A percentile compares a stretch with the other conserved stretches of the same genome.
These are phyloP conservation scores for Scatophagus argus DNA, from an alignment of 2,113 vertebrate genomes.

Conservation along the genomic window DNA sequence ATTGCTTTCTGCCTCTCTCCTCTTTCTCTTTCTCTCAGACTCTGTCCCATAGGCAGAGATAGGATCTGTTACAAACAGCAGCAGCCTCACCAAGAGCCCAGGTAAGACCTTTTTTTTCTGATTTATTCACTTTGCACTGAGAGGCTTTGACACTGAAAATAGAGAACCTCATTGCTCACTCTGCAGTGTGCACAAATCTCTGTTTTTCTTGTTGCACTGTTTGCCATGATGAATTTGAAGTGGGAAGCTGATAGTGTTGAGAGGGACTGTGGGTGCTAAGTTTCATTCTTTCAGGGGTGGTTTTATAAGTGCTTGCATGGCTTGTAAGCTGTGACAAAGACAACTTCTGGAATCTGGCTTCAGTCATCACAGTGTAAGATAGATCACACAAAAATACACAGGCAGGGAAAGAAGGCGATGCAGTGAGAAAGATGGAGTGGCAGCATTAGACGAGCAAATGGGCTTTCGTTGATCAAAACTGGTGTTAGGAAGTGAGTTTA, in stretches of 20 bases:
- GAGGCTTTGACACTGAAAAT: not conserved
- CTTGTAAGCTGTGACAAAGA: slow-evolving; percentile 35
- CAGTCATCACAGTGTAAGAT: slow-evolving; percentile 1
- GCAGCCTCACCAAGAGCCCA: slow-evolving; percentile 61
- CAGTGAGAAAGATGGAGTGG: not conserved
- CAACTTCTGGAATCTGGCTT: slow-evolving; percentile 65
- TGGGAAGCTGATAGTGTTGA: slow-evolving; percentile 22
- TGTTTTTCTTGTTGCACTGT: slow-evolving; percentile 35
- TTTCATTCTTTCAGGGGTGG: slow-evolving; percentile 21
- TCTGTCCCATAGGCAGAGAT: slow-evolving; percentile 63
- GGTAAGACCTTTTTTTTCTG: slow-evolving; percentile 69
- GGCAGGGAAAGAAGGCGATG: not conserved
- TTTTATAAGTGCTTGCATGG: slow-evolving; percentile 47
- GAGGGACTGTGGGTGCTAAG: slow-evolving; percentile 43
- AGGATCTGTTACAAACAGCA: slow-evolving; percentile 73
- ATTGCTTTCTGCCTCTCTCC: slow-evolving; percentile 12
- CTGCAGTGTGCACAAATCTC: slow-evolving; percentile 36
- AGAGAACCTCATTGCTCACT: slow-evolving; percentile 23
- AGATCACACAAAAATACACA: not conserved
- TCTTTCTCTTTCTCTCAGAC: slow-evolving; percentile 40
- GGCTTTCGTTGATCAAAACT: slow-evolving; percentile 37
- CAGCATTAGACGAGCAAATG: slow-evolving; percentile 18
- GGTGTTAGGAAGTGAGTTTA: slow-evolving; percentile 50
- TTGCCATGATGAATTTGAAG: slow-evolving; percentile 43
- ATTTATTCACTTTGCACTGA: slow-evolving; percentile 58